Conservation (phyloP, 2,888 invertebrate genomes). For the Prosapia bicincta region DNA sequence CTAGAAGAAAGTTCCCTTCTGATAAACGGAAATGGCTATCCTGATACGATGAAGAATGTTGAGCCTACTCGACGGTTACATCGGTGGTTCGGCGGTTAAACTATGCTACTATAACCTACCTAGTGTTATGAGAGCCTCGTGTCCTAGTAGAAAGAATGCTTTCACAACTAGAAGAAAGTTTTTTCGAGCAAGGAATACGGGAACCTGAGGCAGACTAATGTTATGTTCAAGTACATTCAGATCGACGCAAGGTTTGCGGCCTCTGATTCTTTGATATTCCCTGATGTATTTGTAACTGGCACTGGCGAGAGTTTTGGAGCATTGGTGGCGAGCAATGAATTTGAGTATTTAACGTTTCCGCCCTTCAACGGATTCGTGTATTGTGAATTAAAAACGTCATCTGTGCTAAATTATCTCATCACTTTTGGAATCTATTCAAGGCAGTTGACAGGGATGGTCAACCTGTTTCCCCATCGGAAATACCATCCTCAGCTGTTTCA, state of each 20-base stretch:
- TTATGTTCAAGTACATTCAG: constrained; percentile 42
- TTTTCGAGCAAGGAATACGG: too few relatives aligned
- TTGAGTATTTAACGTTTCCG: constrained; percentile 3
- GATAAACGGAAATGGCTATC: too few relatives aligned
- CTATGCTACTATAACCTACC: too few relatives aligned
- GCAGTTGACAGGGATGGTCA: constrained; percentile 48
- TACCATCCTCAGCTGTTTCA: too few relatives aligned
- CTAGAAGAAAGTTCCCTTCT: too few relatives aligned
- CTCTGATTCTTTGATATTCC: constrained; percentile 48
- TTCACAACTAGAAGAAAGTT: too few relatives aligned
- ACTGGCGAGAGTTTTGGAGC: constrained; percentile 45
- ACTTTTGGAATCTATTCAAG: constrained; percentile 55
- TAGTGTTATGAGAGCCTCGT: too few relatives aligned
- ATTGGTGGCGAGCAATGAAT: constrained; percentile 32
- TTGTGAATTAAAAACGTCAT: too few relatives aligned
- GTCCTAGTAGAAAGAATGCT: too few relatives aligned
- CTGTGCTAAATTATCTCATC: constrained; percentile 49
- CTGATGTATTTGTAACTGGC: constrained; percentile 54
- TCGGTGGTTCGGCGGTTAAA: too few relatives aligned
- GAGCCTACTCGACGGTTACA: too few relatives aligned
- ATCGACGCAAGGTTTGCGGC: constrained; percentile 48
- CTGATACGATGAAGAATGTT: too few relatives aligned
- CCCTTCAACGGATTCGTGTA: not conserved
- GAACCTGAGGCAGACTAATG: not conserved
- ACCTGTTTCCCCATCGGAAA: not conserved